Percentiles rank a stretch among this genome's conserved stretches.
Conservation (phyloP, 2,888 invertebrate genomes). For the Ectobius pallidus region DNA sequence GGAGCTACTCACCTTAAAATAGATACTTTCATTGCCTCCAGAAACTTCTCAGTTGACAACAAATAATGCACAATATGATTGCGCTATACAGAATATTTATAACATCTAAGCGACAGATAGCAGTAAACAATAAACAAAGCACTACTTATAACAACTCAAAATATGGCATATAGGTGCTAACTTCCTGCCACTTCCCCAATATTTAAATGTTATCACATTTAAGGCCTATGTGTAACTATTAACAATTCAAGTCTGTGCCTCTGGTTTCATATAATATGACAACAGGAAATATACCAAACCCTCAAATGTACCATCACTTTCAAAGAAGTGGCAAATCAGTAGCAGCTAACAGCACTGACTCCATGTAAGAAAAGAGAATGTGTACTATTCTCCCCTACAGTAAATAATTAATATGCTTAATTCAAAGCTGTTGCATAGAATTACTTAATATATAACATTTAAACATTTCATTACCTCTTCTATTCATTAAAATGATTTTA, state of each 20-base stretch:
- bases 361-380: not conserved
- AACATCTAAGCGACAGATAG: not conserved
- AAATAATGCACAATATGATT: not conserved
- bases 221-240: too few relatives aligned
- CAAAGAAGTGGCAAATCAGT: not conserved
- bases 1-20: not conserved
- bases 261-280: too few relatives aligned
- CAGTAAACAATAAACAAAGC: not conserved
- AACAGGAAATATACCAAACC: not conserved
- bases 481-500: too few relatives aligned
- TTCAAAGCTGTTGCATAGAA: too few relatives aligned
- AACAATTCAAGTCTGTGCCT: too few relatives aligned
- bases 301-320: not conserved
- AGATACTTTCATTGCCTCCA: not conserved
- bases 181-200: too few relatives aligned
- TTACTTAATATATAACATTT: too few relatives aligned
- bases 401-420: too few relatives aligned
- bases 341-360: not conserved
- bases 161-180: not conserved
- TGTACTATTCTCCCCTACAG: not conserved
- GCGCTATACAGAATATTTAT: not conserved
- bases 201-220: too few relatives aligned
- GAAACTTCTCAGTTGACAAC: not conserved
- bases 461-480: too few relatives aligned
- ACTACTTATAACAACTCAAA: not conserved